A percentile compares a stretch with the other conserved stretches of the same genome.
phyloP scores from a whole-genome alignment of 2,113 vertebrate species.

The Lepus europaeus region DNA sequence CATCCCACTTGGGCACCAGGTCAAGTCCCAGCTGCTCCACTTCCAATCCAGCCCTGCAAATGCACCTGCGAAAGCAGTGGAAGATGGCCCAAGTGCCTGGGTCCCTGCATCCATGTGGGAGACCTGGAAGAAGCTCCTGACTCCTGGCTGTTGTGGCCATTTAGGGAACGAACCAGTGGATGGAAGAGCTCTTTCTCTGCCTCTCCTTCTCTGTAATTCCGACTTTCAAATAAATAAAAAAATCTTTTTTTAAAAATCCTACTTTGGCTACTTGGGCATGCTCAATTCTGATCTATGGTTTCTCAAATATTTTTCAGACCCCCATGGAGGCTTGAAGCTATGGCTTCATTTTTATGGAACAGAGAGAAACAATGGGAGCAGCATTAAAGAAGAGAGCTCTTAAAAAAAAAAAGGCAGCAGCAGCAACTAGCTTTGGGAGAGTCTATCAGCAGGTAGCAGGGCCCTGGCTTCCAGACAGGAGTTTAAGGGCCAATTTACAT shows the following conservation, averaged over 20 bases:
- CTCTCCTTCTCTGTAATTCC: too few relatives aligned
- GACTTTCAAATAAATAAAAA: too few relatives aligned
- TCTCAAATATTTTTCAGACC: neutral
- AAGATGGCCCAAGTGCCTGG: too few relatives aligned
- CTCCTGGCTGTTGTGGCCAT: too few relatives aligned
- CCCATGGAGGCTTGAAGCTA: neutral
- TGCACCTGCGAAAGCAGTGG: too few relatives aligned
- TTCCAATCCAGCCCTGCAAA: too few relatives aligned
- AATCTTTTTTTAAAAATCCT: neutral
- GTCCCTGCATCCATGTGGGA: too few relatives aligned
- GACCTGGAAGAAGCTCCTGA: too few relatives aligned
- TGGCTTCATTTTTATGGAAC: neutral
- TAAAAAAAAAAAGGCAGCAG: neutral
- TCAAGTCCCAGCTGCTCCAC: too few relatives aligned
- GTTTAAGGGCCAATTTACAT: neutral
- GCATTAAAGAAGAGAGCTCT: neutral
- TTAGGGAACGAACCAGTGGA: too few relatives aligned
- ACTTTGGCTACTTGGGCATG: neutral
- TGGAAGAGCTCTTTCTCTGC: too few relatives aligned
- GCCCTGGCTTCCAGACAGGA: neutral
- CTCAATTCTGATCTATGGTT: neutral
- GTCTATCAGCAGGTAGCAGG: neutral
- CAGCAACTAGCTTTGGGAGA: neutral
- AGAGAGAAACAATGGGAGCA: neutral
- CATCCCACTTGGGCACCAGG: too few relatives aligned